Base-by-base conservation (phyloP, 2,113 vertebrate genomes). In the Hemibagrus wyckioides region DNA sequence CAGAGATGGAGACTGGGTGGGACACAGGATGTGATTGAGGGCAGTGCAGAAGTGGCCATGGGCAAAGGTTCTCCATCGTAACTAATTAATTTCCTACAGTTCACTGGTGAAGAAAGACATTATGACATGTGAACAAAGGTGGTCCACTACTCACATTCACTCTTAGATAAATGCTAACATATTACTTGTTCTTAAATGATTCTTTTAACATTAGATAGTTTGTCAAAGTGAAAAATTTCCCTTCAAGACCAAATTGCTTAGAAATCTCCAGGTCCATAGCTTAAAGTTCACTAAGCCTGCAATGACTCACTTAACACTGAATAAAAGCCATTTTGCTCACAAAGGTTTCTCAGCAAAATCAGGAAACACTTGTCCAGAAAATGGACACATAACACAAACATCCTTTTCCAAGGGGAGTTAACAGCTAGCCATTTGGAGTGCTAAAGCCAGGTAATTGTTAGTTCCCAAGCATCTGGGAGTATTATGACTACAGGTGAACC, bases 371-470 rank as follows among this genome's bases (percentile, higher is more conserved):
- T 86, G 82, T 86, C 44, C 80, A 91, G 83, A 90, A 90, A 76
- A 81, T 87, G 86, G 80, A 91, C 85, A 88, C 87, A 89, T 48
- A 92, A 89, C 85, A 92, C 90, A 91, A 93, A 92, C 90, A 92
- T 91, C 90, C 86, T 88, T 86, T 91, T 91, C 84, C 86, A 87
- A 88, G 33, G 81, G 56, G 83, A 83, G 52, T 36, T 84, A 69
- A 59, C 67, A 65, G 77, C 80, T 76, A 56, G 59, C 61, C 54
- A 63, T 69, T 82, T 82, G 85, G 80, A 89, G 59, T 61, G 59
- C 83, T 90, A 33, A 84, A 86, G 79, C 79, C 30, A 54, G 85
- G 61, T 89, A 89, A 91, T 87, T 65, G 82, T 91, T 92, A 88
- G 89, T 89, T 89, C 87, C 88, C 90, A 92, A 85, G 86, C 82